phyloP scores from a whole-genome alignment of 2,888 invertebrate species.

The Autographa gamma region DNA sequence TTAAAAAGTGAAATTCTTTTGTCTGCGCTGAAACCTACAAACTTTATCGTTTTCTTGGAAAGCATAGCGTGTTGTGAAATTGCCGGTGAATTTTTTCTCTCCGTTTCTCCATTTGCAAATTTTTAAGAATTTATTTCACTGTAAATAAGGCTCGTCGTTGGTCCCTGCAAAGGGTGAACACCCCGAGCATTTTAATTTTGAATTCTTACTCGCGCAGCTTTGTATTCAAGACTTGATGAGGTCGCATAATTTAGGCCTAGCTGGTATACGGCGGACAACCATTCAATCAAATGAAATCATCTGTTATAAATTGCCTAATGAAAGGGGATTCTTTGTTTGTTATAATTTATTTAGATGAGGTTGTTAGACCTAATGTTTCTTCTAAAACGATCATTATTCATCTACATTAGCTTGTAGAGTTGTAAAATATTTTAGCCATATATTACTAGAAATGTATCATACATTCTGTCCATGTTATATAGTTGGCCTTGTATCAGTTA shows the following conservation, averaged over 20 bases:
- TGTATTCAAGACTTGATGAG: constrained; percentile 52
- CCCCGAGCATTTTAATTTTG: constrained; percentile 61
- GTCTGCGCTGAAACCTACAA: constrained; percentile 56
- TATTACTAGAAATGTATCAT: background rate
- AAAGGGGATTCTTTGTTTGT: background rate
- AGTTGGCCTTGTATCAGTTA: too few species aligned
- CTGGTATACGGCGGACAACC: constrained; percentile 33
- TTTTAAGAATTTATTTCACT: constrained; percentile 48
- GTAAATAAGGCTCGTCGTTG: constrained; percentile 41
- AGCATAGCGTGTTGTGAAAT: constrained; percentile 49
- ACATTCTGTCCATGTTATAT: background rate
- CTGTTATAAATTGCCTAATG: constrained; percentile 11
- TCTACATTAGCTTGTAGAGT: background rate
- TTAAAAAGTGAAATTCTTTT: constrained; percentile 64
- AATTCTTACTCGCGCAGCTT: constrained; percentile 55
- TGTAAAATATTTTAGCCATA: background rate
- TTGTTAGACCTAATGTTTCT: background rate
- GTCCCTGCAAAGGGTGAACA: constrained; percentile 57
- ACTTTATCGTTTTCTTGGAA: constrained; percentile 57
- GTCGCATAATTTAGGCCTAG: constrained; percentile 52
- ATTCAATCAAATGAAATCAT: constrained; percentile 38
- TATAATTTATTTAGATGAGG: background rate
- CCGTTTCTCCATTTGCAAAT: constrained; percentile 37
- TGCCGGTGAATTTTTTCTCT: constrained; percentile 42
- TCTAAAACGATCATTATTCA: background rate